Evolutionary conservation across 2,888 invertebrate species (phyloP), one percentile per base, ranked within the genome.

Genomic region (Axea sp.): DNA sequence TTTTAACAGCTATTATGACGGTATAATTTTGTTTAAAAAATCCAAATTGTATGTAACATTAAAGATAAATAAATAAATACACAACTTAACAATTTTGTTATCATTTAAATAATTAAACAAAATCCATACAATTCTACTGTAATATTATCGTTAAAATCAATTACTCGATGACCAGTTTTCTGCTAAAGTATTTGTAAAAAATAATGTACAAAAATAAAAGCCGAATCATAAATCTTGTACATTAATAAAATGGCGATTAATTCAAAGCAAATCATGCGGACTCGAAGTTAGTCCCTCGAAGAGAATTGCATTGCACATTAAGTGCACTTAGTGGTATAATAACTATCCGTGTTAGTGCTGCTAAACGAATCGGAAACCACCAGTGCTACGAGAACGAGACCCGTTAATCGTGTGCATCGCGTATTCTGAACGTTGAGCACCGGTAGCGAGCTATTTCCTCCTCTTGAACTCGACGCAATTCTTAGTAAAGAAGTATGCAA

Each of bases 351-450:
- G 64, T 43, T 51, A 43, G 53, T 64, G 64, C 60, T 53, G 69
- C 6, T 47, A 53, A 53, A 53, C 69, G 60, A 69, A 62, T 69
- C 69, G 62, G 62, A 69, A 69, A 39, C 69, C 24, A 45, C 43
- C 9, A 30, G 26, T 24, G 33, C 53, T 41, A 45, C 45, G 14
- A 30, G 43, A 22, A 37, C 11, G 30, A 51, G 43, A 43, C 51
- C 79, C 81, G 80, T 81, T 81, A 81, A 53, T 59, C 71, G 73
- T 60, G 77, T 78, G 77, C 81, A 82, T 81, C 81, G 80, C 19
- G 80, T 79, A 82, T 81, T 81, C 82, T 77, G 77, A 75, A 77
- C 79, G 73, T 68, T 51, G 64, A 53, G 65, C 47, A 51, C 59
- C 72, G 65, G 65, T 65, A 76, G 76, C 75, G 43, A 73, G 77